phyloP scores from a whole-genome alignment of 2,113 vertebrate species.

The Meriones unguiculatus region DNA sequence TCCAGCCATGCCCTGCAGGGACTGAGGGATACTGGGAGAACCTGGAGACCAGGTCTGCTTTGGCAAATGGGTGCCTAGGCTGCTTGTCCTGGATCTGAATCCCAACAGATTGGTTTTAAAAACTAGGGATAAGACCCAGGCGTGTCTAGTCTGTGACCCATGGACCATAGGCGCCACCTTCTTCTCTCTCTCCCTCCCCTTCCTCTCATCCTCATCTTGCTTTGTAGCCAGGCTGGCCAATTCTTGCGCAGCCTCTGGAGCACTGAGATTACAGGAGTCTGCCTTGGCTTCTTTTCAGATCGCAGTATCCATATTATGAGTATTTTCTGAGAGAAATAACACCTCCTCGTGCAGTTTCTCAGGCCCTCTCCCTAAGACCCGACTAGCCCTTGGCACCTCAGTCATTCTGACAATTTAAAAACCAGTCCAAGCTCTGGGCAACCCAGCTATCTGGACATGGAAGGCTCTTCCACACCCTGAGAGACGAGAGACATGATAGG shows the following conservation, averaged over 20 bases:
- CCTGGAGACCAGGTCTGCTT: no score
- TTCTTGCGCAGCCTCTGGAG: background rate
- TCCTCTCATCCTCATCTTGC: background rate
- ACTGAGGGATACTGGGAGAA: no score
- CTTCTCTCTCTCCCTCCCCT: background rate
- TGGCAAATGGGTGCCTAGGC: no score
- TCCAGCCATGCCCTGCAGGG: no score
- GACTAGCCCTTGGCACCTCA: background rate
- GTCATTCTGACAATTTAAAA: slow-evolving; percentile 27
- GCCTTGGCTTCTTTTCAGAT: slow-evolving; percentile 16
- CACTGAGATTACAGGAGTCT: background rate
- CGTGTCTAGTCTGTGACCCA: background rate
- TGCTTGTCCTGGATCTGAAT: no score
- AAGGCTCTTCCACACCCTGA: background rate
- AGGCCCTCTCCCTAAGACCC: background rate
- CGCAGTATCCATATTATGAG: background rate
- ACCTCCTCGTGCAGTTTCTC: background rate
- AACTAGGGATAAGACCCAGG: background rate
- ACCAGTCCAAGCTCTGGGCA: background rate
- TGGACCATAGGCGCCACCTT: no score
- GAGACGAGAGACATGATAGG: background rate
- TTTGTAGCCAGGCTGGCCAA: background rate
- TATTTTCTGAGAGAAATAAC: background rate
- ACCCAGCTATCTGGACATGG: background rate
- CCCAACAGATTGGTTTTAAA: slow-evolving; percentile 20